Base-by-base conservation (phyloP, 2,113 vertebrate genomes). In the Phylloscopus trochilus region DNA sequence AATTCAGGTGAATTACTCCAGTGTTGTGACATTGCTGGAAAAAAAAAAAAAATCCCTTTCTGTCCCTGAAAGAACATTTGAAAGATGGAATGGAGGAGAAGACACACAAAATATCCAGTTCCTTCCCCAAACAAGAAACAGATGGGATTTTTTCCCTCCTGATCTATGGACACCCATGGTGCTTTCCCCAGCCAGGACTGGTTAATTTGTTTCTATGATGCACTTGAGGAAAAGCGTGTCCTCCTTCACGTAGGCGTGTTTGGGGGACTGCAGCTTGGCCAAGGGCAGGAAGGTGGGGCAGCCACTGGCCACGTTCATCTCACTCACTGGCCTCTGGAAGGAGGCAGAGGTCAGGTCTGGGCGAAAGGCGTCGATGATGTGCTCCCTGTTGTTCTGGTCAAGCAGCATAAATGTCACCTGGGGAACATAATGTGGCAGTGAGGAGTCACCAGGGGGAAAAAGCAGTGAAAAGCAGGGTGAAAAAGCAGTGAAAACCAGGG, bases 381-480 rank as follows among this genome's bases (percentile, higher is more conserved):
- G 98, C 9, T 98, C 98, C 11, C 98, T 97, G 79, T 98, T 97
- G 31, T 98, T 98, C 67, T 98, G 98, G 95, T 98, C 98, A 2
- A 98, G 96, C 55, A 98, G 75, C 97, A 98, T 98, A 63, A 98
- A 98, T 0, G 98, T 98, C 70, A 98, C 98, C 98, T 98, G 96
- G 0, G 58, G 81, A 85, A 62, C 18, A 62, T 67, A 83, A 26
- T 0, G 59, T 0, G 14, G 64, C 64, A 81, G 7, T 1, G n/a
- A 26, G 15, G 62, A 70, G 90, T 35, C 21, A 30, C 37, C 37
- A 39, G 37, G 37, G 37, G 37, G 47, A 15, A 49, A 72, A 58
- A n/a, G n/a, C n/a, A n/a, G n/a, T n/a, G n/a, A n/a, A n/a, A n/a
- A n/a, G n/a, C n/a, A n/a, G n/a, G n/a, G n/a, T n/a, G n/a, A n/a